These are phyloP conservation scores for Syngnathoides biaculeatus DNA, from an alignment of 2,113 vertebrate species.

Conservation along the genomic window DNA sequence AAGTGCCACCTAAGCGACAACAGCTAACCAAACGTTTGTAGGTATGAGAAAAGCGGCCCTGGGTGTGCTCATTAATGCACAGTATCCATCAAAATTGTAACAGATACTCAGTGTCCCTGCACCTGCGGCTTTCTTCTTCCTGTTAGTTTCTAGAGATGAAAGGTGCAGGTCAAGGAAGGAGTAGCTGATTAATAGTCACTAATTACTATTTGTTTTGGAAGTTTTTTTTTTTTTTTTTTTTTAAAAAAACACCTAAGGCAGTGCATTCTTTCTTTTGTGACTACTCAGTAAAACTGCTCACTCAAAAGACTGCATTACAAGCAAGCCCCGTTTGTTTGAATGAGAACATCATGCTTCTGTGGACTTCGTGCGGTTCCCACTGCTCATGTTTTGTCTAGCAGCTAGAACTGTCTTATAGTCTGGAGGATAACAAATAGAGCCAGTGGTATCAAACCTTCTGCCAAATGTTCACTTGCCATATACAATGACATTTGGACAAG, in stretches of 20 bases:
- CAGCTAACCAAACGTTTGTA: conserved; percentile 10
- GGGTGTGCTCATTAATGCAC: conserved; percentile 22
- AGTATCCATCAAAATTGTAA: conserved; percentile 47
- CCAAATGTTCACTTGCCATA: conserved; percentile 52
- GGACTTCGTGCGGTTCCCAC: not conserved
- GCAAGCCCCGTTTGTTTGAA: conserved; percentile 2
- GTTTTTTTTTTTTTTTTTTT: conserved; percentile 12
- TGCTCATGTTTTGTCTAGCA: conserved; percentile 33
- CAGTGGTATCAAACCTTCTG: conserved; percentile 32
- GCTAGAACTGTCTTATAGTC: conserved; percentile 11
- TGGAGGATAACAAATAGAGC: conserved; percentile 22
- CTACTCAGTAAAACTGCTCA: not conserved
- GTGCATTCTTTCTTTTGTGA: not conserved
- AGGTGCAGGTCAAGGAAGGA: conserved; percentile 28
- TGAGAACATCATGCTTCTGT: not conserved
- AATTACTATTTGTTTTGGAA: conserved; percentile 38
- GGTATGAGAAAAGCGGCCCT: conserved; percentile 9
- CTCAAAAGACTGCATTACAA: not conserved
- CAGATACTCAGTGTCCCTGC: too few species aligned
- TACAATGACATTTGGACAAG: conserved; percentile 43
- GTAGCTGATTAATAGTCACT: conserved; percentile 40
- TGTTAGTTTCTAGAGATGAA: conserved; percentile 46
- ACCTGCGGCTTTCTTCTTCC: conserved; percentile 34
- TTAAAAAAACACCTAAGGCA: conserved; percentile 8
- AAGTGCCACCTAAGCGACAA: conserved; percentile 12